Evolutionary conservation across 2,797 vertebrate species (phyloP).

Genomic region (Crenuchus spilurus): DNA sequence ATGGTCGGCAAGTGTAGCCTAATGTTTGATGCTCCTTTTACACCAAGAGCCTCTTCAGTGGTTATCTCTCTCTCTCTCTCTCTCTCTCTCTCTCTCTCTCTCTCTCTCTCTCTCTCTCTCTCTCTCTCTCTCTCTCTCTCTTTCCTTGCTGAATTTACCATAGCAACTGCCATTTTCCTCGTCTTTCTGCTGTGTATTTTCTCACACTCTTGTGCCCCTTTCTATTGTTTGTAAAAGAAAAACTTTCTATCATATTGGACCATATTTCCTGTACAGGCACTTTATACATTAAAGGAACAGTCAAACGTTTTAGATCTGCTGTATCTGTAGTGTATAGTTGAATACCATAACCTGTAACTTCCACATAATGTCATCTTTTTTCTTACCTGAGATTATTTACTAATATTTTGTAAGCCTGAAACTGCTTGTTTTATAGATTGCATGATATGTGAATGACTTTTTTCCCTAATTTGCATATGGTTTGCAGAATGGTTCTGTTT

Average conservation of each 20-base stretch:
- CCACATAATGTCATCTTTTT: too few relatives aligned
- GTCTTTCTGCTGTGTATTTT: conserved; percentile 14
- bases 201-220: background rate
- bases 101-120: background rate
- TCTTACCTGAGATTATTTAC: too few relatives aligned
- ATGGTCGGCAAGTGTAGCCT: background rate
- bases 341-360: background rate
- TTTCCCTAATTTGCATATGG: too few relatives aligned
- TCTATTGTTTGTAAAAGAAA: too few relatives aligned
- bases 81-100: background rate
- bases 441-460: too few relatives aligned
- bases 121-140: background rate
- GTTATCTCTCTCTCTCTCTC: background rate
- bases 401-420: too few relatives aligned
- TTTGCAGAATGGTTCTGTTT: too few relatives aligned
- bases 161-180: conserved; percentile 16
- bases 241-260: too few relatives aligned
- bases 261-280: background rate
- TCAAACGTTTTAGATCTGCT: too few relatives aligned
- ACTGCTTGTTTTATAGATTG: too few relatives aligned
- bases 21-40: conserved; percentile 29
- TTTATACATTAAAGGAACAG: too few relatives aligned
- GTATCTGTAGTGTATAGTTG: background rate
- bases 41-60: conserved; percentile 1
- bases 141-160: conserved; percentile 19